phyloP scores from a whole-genome alignment of 2,888 invertebrate genomes.

The Phengaris arion region DNA sequence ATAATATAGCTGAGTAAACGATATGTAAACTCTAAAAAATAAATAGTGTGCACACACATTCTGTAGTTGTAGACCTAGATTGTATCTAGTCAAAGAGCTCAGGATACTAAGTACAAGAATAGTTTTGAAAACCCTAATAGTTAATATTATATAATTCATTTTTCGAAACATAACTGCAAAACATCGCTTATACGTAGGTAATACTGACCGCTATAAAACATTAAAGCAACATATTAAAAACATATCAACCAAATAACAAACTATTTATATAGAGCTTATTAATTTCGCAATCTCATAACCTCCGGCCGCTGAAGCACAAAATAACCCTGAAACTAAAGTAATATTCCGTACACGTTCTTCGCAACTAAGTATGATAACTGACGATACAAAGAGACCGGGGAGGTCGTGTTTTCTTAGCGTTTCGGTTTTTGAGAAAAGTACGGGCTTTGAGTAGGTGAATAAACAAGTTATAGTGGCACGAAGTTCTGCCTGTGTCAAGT shows the following conservation, averaged over 20 bases:
- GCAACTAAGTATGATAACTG: conserved; percentile 44
- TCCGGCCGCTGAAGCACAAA: conserved; percentile 32
- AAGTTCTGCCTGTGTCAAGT: conserved; percentile 34
- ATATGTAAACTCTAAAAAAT: no score
- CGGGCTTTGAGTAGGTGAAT: conserved; percentile 35
- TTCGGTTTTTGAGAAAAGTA: conserved; percentile 33
- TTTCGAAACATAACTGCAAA: no score
- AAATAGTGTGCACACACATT: no score
- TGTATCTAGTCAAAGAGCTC: no score
- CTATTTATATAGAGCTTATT: conserved; percentile 26
- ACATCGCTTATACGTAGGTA: no score
- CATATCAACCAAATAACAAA: conserved; percentile 23
- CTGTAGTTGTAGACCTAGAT: no score
- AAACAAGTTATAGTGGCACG: conserved; percentile 36
- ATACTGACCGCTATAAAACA: neutral
- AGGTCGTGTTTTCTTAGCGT: conserved; percentile 31
- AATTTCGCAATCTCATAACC: conserved; percentile 29
- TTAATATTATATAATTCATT: no score
- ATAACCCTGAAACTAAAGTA: conserved; percentile 47
- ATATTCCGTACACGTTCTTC: conserved; percentile 46
- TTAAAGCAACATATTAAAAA: conserved; percentile 5
- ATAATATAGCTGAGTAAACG: no score
- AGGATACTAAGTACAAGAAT: no score
- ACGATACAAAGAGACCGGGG: conserved; percentile 32
- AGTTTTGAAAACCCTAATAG: no score